phyloP scores from a whole-genome alignment of 2,113 vertebrate species.

The Eclectus roratus region DNA sequence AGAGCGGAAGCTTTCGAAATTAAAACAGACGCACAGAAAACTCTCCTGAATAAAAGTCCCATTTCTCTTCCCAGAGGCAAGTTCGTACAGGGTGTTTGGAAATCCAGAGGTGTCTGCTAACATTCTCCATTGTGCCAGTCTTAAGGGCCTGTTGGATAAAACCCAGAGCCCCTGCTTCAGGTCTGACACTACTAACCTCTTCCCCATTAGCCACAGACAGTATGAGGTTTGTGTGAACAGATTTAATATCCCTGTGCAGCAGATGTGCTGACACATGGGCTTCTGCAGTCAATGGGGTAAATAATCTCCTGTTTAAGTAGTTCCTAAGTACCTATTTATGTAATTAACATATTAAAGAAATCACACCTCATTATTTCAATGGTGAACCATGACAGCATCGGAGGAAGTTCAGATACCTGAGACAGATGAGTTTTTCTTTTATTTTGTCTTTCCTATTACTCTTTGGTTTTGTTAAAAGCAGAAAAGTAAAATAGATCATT shows the following conservation, averaged over 20 bases:
- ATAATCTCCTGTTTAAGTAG: slow-evolving; percentile 45
- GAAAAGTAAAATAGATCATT: not conserved
- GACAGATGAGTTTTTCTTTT: not conserved
- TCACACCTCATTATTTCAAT: not conserved
- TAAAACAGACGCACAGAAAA: not conserved
- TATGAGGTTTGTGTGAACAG: slow-evolving; percentile 11
- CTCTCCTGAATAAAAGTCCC: not conserved
- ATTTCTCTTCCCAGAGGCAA: not conserved
- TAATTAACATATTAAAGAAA: not conserved
- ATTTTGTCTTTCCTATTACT: not conserved
- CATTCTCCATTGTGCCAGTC: not conserved
- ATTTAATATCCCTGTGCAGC: slow-evolving; percentile 41
- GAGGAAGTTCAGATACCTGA: not conserved
- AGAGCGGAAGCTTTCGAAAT: not conserved
- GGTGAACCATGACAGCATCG: not conserved
- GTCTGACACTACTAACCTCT: not conserved
- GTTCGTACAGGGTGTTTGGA: not conserved
- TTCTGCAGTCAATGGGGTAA: slow-evolving; percentile 38
- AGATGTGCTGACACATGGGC: slow-evolving; percentile 50
- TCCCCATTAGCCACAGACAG: not conserved
- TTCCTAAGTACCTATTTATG: slow-evolving; percentile 25
- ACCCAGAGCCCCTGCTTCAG: not conserved
- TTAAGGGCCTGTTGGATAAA: not conserved
- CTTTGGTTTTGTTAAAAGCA: not conserved
- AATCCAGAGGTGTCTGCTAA: not conserved